phyloP scores from a whole-genome alignment of 2,113 vertebrate genomes.

The Myrmecophaga tridactyla region DNA sequence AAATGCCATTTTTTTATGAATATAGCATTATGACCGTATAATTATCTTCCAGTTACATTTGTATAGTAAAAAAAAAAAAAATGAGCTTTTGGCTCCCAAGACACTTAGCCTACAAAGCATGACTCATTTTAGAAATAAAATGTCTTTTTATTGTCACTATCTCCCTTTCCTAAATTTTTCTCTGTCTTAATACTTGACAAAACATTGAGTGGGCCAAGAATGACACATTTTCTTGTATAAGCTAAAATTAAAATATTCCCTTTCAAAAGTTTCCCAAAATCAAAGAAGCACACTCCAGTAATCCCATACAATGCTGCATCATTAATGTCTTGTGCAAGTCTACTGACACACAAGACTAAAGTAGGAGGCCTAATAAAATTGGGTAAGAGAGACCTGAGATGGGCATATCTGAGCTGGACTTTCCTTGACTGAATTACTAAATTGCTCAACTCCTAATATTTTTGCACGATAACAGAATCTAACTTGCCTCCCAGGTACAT shows the following conservation, averaged over 20 bases:
- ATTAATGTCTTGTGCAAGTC: background rate
- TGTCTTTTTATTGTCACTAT: background rate
- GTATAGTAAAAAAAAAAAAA: background rate
- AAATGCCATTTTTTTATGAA: background rate
- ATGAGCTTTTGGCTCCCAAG: background rate
- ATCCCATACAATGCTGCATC: background rate
- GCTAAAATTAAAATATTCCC: background rate
- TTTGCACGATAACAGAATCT: background rate
- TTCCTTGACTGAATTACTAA: background rate
- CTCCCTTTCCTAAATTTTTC: conserved; percentile 2
- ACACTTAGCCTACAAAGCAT: background rate
- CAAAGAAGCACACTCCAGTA: background rate
- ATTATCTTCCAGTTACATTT: conserved; percentile 15
- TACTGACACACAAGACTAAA: background rate
- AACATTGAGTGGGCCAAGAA: background rate
- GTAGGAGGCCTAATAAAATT: fast-evolving
- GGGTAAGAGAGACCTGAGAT: background rate
- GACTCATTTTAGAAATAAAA: conserved; percentile 22
- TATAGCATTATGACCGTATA: conserved; percentile 32
- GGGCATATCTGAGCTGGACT: background rate
- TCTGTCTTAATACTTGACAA: background rate
- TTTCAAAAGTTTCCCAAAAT: background rate
- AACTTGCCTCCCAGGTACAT: background rate
- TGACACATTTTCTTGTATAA: conserved; percentile 1
- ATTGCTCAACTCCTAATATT: background rate